Base-by-base conservation (phyloP, 1,140 invertebrate genomes). In the Triops cancriformis region DNA sequence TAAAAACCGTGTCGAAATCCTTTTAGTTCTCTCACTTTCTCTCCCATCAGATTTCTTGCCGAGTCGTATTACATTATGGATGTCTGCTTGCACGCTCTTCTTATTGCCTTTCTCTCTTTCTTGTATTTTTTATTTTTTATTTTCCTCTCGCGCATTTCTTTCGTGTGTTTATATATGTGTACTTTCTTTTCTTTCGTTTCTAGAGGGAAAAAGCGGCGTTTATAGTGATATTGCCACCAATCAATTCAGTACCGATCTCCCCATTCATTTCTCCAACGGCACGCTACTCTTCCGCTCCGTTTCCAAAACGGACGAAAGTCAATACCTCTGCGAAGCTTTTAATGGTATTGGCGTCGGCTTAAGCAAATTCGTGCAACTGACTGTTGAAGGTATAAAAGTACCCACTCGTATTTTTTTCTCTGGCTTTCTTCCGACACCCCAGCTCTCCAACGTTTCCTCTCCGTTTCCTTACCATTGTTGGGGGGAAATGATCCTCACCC, bases 261-360 rank as follows among this genome's bases (percentile, higher is more conserved):
- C 51, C 51, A 64, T 64, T 64, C 51, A 64, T 64, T 64, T 64
- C 51, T 64, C 51, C 51, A 51, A 76, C 4, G 80, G 80, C 1
- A 79, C 80, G 10, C 78, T 81, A 12, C 51, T 73, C 26, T 77
- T 81, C 37, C 27, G 78, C n/a, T 79, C 77, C 12, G 75, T 79
- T n/a, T 79, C 51, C 78, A 76, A 78, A 1, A 73, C 79, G 26
- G 86, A 87, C 79, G 82, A 85, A 79, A 85, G 87, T 0, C 82
- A 85, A 73, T 88, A 88, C 79, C 80, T 87, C 73, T 88, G 87
- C 80, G 85, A 87, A 72, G 85, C 86, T 0, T 82, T 83, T 43
- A 88, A 88, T 80, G 83, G 84, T 9, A 83, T 88, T 23, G 86
- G 85, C 14, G 82, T 84, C 37, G 83, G 83, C 27, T 80, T 88